Evolutionary conservation across 2,113 vertebrate genomes (phyloP), one percentile per base, ranked within the genome.

Genomic region (Alces alces): DNA sequence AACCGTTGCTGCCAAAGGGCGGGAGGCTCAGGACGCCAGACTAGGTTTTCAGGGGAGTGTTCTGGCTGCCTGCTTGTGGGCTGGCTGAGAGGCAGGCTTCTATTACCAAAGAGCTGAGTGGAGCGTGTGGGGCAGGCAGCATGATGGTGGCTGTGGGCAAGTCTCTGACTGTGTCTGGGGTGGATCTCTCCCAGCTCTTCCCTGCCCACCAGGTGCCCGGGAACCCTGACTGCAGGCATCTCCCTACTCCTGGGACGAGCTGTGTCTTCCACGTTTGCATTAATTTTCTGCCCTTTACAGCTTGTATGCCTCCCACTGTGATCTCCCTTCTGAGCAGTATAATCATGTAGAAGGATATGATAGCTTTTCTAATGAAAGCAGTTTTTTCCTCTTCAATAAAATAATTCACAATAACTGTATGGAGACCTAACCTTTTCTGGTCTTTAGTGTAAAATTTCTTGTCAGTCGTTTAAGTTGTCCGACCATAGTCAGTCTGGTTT

Each of bases 371-470:
- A 78, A 47, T 76, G 43, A 83, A 73, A 96, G 43, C 21, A 14
- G 19, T 43, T 86, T 61, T 91, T 95, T 54, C 60, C 36, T 93
- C 66, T 79, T 96, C 79, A 95, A 96, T 98, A 98, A 97, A 98
- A 91, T 93, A 25, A 95, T 33, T 86, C n/a, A 58, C 25, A 79
- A 11, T 87, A 84, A 30, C 78, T 91, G 7, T 83, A 15, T 47
- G 50, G 36, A 70, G 64, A 78, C 57, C 17, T 78, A 54, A 52
- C 28, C 17, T 92, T 96, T 92, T 76, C 43, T 94, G 45, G n/a
- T 95, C 30, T 92, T 73, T 4, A 57, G 57, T 66, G 64, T 64
- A 80, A 89, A 83, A 17, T 78, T 50, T 52, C 82, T 93, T 52
- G 7, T 76, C 5, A 2, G 60, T 58, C 36, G 15, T 94, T 91